Conservation (phyloP, 2,113 vertebrate genomes). For the Hyperopisus bebe region DNA sequence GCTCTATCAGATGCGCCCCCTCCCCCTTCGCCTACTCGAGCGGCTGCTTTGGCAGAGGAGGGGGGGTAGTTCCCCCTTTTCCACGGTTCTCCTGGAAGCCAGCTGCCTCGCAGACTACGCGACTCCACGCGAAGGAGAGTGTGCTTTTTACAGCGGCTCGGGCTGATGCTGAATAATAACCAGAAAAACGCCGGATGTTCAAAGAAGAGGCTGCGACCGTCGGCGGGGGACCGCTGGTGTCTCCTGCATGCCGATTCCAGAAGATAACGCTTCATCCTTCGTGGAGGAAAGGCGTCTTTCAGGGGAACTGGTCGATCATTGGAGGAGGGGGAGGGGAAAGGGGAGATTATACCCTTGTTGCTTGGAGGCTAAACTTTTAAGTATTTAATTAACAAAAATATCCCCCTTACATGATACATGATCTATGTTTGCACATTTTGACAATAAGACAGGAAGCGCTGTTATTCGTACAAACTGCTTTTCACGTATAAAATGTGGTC, state of each 20-base stretch:
- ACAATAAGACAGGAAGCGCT: background rate
- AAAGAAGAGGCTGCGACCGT: background rate
- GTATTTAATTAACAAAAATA: constrained; percentile 4
- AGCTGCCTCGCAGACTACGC: constrained; percentile 29
- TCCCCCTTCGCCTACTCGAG: constrained; percentile 33
- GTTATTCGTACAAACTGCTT: background rate
- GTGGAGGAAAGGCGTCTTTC: constrained; percentile 16
- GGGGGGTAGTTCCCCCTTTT: constrained; percentile 21
- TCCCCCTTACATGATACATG: background rate
- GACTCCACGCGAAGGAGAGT: constrained; percentile 34
- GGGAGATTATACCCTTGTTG: constrained; percentile 7
- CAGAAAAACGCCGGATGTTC: background rate
- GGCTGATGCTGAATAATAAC: background rate
- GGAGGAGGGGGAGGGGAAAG: constrained; percentile 21
- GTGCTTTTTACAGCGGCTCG: constrained; percentile 25
- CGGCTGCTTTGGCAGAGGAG: constrained; percentile 26
- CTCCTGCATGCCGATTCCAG: background rate
- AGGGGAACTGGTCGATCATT: constrained; percentile 13
- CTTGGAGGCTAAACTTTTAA: background rate
- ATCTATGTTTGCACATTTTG: background rate
- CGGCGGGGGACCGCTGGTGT: background rate
- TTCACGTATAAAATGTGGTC: background rate
- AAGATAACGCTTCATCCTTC: constrained; percentile 2
- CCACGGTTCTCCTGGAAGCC: constrained; percentile 31
- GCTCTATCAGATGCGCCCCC: constrained; percentile 32